Evolutionary conservation across 2,113 vertebrate species (phyloP), one percentile per base, ranked within the genome.

Genomic region (Alethe diademata): DNA sequence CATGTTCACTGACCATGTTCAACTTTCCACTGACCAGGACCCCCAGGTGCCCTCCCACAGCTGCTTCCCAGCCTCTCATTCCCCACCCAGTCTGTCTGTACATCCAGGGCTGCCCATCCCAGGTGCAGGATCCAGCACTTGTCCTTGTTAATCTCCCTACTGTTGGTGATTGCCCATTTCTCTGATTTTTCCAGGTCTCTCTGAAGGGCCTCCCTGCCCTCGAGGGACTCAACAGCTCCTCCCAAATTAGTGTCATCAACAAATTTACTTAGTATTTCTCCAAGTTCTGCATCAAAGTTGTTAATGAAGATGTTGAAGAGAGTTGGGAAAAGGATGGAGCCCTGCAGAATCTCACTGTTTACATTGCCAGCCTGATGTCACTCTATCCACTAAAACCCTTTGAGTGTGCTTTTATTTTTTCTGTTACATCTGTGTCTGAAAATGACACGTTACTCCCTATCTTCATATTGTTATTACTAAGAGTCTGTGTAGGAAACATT

Each of bases 21-120:
- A 29, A 3, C 1, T 45, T 51, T 1, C 61, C 45, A 67, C 1
- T 2, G 2, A 25, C 38, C 69, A 53, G 38, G 28, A n/a, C 1
- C 8, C 4, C 28, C 38, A 60, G 3, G 0, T 8, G 16, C 35
- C 0, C 0, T 66, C 1, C 24, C 19, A 19, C 5, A 43, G 45
- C 24, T 47, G 33, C 28, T 40, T 2, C 14, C n/a, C 61, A 73
- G 19, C 8, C 24, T 60, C 62, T 53, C 45, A 25, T 12, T 38
- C 24, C 15, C 45, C 69, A 43, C 38, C 38, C 40, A 67, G 12
- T 24, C 33, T 48, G 3, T 50, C 31, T 2, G 3, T 4, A 25
- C 45, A 60, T 12, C 45, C 28, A 20, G 11, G 11, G 7, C 0
- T 74, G 6, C 7, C 28, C 24, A 29, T n/a, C 28, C 38, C 78